Evolutionary conservation across 2,797 vertebrate species (phyloP).

Genomic region (Bryconaethiops microstoma): DNA sequence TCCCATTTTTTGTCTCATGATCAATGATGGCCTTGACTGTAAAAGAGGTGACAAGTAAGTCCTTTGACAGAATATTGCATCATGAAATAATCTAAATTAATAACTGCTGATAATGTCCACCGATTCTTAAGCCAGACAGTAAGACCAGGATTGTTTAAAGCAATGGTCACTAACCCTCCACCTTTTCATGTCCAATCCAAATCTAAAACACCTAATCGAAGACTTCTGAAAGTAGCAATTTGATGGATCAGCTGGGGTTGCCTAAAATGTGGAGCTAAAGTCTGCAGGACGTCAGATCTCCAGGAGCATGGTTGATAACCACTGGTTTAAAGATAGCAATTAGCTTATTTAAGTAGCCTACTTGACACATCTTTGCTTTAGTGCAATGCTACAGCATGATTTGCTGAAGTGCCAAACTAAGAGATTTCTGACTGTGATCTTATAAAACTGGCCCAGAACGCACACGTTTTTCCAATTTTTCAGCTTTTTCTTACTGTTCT

Average conservation of each 20-base stretch:
- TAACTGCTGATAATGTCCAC: no score
- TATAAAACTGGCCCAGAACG: neutral
- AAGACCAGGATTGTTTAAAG: neutral
- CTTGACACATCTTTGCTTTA: neutral
- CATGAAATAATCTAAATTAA: slow-evolving; percentile 5
- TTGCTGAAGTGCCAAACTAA: neutral
- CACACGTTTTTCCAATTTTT: neutral
- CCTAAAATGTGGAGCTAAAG: no score
- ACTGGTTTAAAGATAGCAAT: no score
- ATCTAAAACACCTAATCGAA: no score
- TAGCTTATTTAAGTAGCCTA: neutral
- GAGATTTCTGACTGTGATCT: neutral
- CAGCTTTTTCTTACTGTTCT: slow-evolving; percentile 86
- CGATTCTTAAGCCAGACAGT: no score
- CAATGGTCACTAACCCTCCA: no score
- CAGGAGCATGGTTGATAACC: no score
- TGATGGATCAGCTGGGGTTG: no score
- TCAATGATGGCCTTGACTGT: slow-evolving; percentile 96
- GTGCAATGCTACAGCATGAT: neutral
- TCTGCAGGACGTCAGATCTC: no score
- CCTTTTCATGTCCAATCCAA: no score
- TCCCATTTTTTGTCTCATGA: slow-evolving; percentile 94
- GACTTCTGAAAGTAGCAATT: no score
- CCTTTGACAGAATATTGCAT: neutral
- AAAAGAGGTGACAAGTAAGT: slow-evolving; percentile 19